These are phyloP conservation scores for Rhagologus leucostigma DNA, from an alignment of 2,113 vertebrate species.

Conservation along the genomic window DNA sequence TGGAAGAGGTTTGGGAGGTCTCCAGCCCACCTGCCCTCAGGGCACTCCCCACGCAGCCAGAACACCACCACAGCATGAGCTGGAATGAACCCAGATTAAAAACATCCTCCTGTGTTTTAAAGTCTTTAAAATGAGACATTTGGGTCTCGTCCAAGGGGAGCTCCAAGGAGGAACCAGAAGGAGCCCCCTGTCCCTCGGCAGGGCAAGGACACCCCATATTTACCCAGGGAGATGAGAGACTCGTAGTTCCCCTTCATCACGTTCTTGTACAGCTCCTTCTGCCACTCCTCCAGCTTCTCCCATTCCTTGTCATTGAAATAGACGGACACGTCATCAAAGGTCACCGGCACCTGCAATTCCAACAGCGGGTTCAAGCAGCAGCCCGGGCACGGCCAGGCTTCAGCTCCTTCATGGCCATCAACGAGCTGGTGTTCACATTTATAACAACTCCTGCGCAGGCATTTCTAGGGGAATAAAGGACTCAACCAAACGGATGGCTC, in stretches of 20 bases:
- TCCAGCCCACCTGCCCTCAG: neutral
- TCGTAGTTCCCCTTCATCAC: slow-evolving; percentile 80
- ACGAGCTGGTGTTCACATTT: accelerated
- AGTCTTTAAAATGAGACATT: neutral
- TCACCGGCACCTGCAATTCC: slow-evolving; percentile 74
- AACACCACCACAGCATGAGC: accelerated
- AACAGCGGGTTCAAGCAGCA: neutral
- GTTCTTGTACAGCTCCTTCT: slow-evolving; percentile 80
- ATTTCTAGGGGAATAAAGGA: neutral
- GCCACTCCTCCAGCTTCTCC: slow-evolving; percentile 80
- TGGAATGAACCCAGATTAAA: neutral
- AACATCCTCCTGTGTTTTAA: neutral
- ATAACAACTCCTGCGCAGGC: neutral
- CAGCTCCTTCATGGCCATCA: neutral
- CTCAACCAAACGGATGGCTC: accelerated
- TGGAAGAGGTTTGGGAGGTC: neutral
- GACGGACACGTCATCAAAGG: slow-evolving; percentile 75
- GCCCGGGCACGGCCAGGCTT: neutral
- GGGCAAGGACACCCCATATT: neutral
- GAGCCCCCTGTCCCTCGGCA: neutral
- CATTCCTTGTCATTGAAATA: slow-evolving; percentile 79
- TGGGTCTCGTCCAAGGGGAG: neutral
- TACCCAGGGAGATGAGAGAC: slow-evolving; percentile 78
- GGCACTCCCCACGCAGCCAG: neutral
- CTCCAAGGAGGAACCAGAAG: neutral